These are phyloP conservation scores for Oasisia sp. DNA, from an alignment of 2,888 invertebrate genomes.

Conservation along the genomic window DNA sequence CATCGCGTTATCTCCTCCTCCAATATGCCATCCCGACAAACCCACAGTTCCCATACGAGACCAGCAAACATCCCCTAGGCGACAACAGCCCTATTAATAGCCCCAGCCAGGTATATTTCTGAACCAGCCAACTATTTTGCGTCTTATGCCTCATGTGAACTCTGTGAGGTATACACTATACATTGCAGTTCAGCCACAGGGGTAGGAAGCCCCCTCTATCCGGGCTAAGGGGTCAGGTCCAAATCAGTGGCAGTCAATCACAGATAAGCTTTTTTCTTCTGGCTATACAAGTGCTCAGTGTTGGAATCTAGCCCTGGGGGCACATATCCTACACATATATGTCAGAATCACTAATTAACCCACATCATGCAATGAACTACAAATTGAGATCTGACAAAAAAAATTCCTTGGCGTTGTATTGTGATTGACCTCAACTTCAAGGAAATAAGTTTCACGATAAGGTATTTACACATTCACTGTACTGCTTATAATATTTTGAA, in stretches of 20 bases:
- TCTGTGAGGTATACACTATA: not conserved
- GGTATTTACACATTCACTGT: not conserved
- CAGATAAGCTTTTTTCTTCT: not conserved
- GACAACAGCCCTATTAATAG: not conserved
- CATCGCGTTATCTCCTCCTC: not conserved
- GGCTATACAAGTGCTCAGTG: not conserved
- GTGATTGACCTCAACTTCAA: not conserved
- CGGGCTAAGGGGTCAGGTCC: not conserved
- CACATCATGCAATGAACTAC: not conserved
- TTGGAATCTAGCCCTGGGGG: not conserved
- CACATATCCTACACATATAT: not conserved
- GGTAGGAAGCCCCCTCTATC: not conserved
- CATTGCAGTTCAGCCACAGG: not conserved
- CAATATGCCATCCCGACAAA: not conserved
- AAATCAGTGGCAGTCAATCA: conserved; percentile 12
- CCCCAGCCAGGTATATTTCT: not conserved
- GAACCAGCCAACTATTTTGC: not conserved
- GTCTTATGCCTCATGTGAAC: not conserved
- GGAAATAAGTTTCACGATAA: not conserved
- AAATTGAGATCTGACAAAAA: not conserved
- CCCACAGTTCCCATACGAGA: not conserved
- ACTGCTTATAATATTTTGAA: not conserved
- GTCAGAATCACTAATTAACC: not conserved
- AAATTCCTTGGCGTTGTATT: no score
- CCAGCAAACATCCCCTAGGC: not conserved